Evolutionary conservation across 2,888 invertebrate genomes (phyloP), one percentile per base, ranked within the genome.

Genomic region (Limnephilus lunatus): DNA sequence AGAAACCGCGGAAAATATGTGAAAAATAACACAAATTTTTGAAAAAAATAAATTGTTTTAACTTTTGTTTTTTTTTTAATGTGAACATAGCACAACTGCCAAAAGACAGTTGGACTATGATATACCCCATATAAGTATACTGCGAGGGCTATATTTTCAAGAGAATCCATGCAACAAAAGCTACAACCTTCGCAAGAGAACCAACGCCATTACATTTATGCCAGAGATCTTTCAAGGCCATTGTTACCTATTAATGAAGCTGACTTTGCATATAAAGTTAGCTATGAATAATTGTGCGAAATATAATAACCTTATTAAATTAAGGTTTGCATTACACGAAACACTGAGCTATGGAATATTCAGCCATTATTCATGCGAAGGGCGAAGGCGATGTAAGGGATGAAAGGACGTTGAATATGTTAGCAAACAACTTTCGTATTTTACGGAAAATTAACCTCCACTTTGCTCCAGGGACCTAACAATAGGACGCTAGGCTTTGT

Each of bases 241-340:
- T 68, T 68, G 68, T 68, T 68, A 68, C 25, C 68, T 25, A 68
- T 68, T 68, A 68, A 68, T 68, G 25, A 68, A n/a, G 25, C 25
- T 68, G 68, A 68, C 68, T 68, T 68, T 68, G 68, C 68, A 68
- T 68, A n/a, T 68, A n/a, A 68, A 68, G 68, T 68, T 68, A 68
- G 68, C 9, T 68, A 68, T 25, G 68, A 68, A 68, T 68, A 68
- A 68, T 68, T 68, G 68, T 68, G 68, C 25, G 25, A 25, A n/a
- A 68, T 68, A 68, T 68, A 68, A 68, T 68, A 25, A 68, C 53
- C 53, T 68, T 19, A 68, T 25, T 68, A 68, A 68, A 68, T 25
- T 7, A 68, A 68, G 68, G 68, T 25, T 68, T 68, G 68, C 25
- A 68, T n/a, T 25, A 68, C 68, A 68, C n/a, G 68, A 68, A 68